Conservation (phyloP, 2,888 invertebrate species). For the Clostera curtula region DNA sequence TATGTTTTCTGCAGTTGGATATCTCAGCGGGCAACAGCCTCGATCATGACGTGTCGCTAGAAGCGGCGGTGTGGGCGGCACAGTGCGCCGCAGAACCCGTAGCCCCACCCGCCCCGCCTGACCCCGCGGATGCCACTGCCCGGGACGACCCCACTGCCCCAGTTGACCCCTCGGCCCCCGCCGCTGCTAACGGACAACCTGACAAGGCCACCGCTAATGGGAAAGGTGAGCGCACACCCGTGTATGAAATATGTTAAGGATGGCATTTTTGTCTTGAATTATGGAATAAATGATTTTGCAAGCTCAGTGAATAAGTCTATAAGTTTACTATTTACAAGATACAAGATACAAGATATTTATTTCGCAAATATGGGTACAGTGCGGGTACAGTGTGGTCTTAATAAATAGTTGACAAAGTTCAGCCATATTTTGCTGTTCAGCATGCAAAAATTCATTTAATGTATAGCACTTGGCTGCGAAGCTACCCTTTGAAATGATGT, state of each 20-base stretch:
- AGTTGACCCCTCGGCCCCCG: conserved; percentile 2
- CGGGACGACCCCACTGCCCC: neutral
- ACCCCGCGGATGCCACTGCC: too few relatives aligned
- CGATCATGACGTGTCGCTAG: conserved; percentile 21
- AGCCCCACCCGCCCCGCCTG: conserved; percentile 20
- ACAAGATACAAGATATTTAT: too few relatives aligned
- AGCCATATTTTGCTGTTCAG: too few relatives aligned
- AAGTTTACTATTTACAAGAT: too few relatives aligned
- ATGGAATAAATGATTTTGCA: too few relatives aligned
- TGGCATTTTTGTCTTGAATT: neutral
- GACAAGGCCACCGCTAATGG: conserved; percentile 22
- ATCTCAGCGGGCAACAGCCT: conserved; percentile 46
- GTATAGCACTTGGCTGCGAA: too few relatives aligned
- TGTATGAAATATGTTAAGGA: neutral
- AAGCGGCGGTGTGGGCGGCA: conserved; percentile 32
- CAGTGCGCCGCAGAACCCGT: conserved; percentile 24
- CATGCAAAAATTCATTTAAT: too few relatives aligned
- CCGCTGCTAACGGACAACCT: conserved; percentile 9
- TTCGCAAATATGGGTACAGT: too few relatives aligned
- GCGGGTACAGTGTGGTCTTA: too few relatives aligned
- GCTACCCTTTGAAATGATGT: too few relatives aligned
- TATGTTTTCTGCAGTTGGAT: conserved; percentile 11
- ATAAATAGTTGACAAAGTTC: too few relatives aligned
- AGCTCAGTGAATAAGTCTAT: too few relatives aligned
- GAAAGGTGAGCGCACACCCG: conserved; percentile 8